A percentile compares a stretch with the other conserved stretches of the same genome.
Conservation (phyloP, 2,113 vertebrate genomes). For the Drymodes brunneopygia region DNA sequence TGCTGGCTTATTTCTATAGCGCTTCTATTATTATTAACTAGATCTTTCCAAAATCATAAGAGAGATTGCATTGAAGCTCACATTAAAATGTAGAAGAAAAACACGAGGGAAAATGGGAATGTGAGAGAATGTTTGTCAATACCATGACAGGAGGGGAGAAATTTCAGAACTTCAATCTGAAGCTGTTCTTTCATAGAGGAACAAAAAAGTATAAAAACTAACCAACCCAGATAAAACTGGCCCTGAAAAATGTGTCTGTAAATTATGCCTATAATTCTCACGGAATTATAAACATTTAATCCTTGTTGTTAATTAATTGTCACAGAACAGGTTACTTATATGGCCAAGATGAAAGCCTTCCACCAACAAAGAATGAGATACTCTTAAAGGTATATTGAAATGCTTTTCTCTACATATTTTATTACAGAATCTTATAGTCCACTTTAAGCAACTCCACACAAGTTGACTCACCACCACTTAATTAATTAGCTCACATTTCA, state of each 20-base stretch:
- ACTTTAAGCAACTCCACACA: background rate
- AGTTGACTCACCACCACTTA: background rate
- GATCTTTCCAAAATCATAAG: background rate
- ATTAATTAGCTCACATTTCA: background rate
- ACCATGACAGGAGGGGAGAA: accelerated
- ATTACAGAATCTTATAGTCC: background rate
- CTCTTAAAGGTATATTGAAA: background rate
- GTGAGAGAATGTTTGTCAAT: background rate
- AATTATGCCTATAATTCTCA: background rate
- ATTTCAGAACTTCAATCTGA: background rate
- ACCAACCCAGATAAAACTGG: background rate
- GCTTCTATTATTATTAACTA: background rate
- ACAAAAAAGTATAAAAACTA: background rate
- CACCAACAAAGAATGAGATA: background rate
- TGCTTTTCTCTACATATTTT: background rate
- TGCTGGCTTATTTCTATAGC: background rate
- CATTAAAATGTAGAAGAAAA: background rate
- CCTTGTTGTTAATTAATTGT: background rate
- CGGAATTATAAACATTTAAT: background rate
- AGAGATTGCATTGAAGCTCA: background rate
- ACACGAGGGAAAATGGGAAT: background rate
- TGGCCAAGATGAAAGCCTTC: background rate
- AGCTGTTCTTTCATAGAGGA: background rate
- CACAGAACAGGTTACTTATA: background rate
- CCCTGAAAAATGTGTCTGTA: background rate